These are phyloP conservation scores for Brachionus koreanus DNA, from an alignment of 1,140 invertebrate genomes.

Conservation along the genomic window DNA sequence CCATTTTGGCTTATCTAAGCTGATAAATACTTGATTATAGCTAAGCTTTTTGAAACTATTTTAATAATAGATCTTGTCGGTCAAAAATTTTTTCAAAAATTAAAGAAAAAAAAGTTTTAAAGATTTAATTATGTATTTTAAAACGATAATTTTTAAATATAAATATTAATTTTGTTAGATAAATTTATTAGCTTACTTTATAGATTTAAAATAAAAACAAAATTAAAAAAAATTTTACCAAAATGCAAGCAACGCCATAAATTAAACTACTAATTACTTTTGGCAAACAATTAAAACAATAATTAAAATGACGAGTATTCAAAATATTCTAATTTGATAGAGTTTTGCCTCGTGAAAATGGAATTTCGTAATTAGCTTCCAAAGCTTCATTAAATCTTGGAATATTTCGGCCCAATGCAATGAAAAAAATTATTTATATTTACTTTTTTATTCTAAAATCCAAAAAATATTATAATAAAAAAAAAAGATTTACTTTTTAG, in stretches of 20 bases:
- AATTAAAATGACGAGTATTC: background rate
- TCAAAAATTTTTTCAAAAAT: no score
- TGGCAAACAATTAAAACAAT: background rate
- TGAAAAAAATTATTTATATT: no score
- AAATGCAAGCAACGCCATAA: background rate
- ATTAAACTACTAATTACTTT: background rate
- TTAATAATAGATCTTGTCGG: no score
- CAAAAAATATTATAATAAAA: background rate
- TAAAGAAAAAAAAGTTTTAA: background rate
- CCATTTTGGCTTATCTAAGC: no score
- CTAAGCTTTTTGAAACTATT: no score
- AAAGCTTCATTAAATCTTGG: background rate
- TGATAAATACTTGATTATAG: no score
- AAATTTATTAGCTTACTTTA: background rate
- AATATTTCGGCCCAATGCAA: background rate
- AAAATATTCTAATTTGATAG: background rate
- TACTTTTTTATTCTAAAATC: background rate
- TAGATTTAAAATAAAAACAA: background rate
- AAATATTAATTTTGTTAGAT: no score
- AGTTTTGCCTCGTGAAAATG: background rate
- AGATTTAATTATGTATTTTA: background rate
- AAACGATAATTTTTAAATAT: background rate
- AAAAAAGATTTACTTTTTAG: background rate
- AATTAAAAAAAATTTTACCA: background rate
- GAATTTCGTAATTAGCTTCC: background rate